Evolutionary conservation across 92 coral and sea anemone species (phyloP).

Genomic region (Bergia sp.): DNA sequence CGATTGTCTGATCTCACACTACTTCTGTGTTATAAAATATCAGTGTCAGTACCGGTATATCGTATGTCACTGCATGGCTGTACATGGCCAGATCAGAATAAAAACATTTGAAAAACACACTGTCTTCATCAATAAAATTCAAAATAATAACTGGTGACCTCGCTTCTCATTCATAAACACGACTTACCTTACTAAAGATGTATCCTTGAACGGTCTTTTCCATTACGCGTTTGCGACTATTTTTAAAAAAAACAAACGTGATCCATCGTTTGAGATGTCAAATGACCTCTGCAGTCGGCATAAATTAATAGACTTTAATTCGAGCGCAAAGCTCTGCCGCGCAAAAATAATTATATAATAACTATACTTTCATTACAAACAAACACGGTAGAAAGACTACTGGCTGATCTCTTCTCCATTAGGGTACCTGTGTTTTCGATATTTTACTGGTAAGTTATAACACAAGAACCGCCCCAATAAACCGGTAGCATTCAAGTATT

Average conservation of each 20-base stretch:
- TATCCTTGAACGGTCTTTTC: not conserved
- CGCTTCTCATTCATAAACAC: not conserved
- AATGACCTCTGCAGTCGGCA: not conserved
- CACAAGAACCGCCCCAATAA: too few relatives aligned
- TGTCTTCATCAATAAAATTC: not conserved
- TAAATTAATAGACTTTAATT: too few relatives aligned
- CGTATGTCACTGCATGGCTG: not conserved
- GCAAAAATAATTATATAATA: not conserved
- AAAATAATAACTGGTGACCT: conserved; percentile 25
- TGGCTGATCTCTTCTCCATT: not conserved
- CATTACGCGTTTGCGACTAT: too few relatives aligned
- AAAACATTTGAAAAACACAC: not conserved
- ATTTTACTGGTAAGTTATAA: not conserved
- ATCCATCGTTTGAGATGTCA: not conserved
- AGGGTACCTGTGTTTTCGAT: not conserved
- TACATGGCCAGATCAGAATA: not conserved
- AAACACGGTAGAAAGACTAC: not conserved
- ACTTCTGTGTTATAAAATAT: not conserved
- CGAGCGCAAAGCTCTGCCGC: not conserved
- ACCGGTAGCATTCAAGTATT: too few relatives aligned
- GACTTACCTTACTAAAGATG: not conserved
- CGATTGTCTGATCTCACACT: not conserved
- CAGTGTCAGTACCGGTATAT: too few relatives aligned
- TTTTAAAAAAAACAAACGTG: not conserved
- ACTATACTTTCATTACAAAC: too few relatives aligned